A percentile compares a stretch with the other conserved stretches of the same genome.
These are phyloP conservation scores for Pterocles orientalis DNA, from an alignment of 2,113 vertebrate genomes.

Conservation along the genomic window DNA sequence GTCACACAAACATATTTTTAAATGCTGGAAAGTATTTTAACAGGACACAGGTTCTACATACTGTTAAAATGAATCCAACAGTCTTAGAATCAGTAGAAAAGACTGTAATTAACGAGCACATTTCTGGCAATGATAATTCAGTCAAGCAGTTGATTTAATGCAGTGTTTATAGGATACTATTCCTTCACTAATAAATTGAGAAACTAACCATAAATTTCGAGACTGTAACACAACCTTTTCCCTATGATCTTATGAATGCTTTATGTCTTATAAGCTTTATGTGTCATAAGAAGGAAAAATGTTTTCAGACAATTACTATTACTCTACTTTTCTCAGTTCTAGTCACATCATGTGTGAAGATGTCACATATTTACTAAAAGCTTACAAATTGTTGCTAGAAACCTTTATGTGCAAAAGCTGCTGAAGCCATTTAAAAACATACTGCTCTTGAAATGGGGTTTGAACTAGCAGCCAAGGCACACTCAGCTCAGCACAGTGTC, in stretches of 20 bases:
- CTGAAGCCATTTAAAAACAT: not conserved
- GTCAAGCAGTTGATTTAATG: not conserved
- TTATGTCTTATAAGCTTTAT: not conserved
- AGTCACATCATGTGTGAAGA: not conserved
- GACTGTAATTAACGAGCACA: not conserved
- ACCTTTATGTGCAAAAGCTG: not conserved
- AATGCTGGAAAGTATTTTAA: conserved; percentile 31
- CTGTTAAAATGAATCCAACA: not conserved
- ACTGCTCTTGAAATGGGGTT: not conserved
- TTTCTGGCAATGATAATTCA: conserved; percentile 17
- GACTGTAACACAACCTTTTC: not conserved
- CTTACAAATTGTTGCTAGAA: not conserved
- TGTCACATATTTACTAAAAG: not conserved
- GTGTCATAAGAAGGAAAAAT: not conserved
- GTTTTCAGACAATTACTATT: not conserved
- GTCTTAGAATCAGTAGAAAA: not conserved
- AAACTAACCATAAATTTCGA: not conserved
- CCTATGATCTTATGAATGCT: not conserved
- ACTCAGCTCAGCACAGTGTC: not conserved
- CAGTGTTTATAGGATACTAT: not conserved
- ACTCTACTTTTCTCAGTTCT: not conserved
- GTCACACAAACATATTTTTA: conserved; percentile 28
- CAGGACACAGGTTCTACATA: not conserved
- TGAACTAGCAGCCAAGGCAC: not conserved
- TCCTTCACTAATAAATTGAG: not conserved